Evolutionary conservation across 2,797 vertebrate genomes (phyloP).

Genomic region (Petrocephalus sullivani): DNA sequence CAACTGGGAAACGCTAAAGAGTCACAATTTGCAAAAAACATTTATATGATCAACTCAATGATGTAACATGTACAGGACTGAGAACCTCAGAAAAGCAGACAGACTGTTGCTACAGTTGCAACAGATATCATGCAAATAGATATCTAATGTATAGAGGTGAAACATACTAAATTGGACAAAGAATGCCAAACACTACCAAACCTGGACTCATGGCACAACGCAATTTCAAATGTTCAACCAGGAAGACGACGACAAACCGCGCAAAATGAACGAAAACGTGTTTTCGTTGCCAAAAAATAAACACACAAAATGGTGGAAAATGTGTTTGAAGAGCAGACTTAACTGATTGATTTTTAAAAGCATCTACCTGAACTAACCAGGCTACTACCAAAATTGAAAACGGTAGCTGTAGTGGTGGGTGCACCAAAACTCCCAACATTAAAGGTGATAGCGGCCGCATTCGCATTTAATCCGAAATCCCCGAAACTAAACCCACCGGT

Average conservation of each 20-base stretch:
- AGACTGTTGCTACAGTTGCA: neutral
- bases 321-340: slow-evolving; percentile 21
- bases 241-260: neutral
- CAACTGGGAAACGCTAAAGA: neutral
- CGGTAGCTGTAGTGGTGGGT: slow-evolving; percentile 79
- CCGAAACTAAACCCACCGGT: slow-evolving; percentile 97
- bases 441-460: slow-evolving; percentile 88
- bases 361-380: slow-evolving; percentile 93
- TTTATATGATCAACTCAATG: neutral
- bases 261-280: neutral
- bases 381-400: slow-evolving; percentile 98
- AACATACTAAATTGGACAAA: neutral
- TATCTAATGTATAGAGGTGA: neutral
- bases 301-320: slow-evolving; percentile 20
- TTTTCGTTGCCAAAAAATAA: neutral
- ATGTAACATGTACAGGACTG: neutral
- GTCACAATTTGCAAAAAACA: neutral
- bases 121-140: slow-evolving; percentile 19
- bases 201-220: neutral
- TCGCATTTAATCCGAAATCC: slow-evolving; percentile 92
- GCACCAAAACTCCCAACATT: slow-evolving; percentile 93
- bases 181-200: neutral
- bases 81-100: neutral
- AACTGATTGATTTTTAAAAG: slow-evolving; percentile 36
- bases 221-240: neutral